phyloP scores from a whole-genome alignment of 1,140 invertebrate species.

The Temnothorax longispinosus region DNA sequence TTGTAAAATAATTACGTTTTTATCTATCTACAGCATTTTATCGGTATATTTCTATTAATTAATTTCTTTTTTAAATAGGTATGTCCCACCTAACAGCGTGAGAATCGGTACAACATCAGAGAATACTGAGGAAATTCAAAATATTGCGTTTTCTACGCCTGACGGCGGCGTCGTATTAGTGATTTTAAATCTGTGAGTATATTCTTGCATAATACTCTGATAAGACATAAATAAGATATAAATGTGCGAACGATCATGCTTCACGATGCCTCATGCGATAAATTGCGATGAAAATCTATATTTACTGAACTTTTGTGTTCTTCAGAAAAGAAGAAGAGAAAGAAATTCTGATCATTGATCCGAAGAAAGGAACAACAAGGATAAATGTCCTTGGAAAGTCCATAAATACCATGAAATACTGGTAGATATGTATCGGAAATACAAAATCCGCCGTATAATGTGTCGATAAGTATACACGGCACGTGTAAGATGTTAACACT shows the following conservation, averaged over 20 bases:
- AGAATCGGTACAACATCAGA: slow-evolving; percentile 19
- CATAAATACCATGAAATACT: slow-evolving; percentile 46
- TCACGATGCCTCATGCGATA: not conserved
- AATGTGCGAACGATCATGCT: not conserved
- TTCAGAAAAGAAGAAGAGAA: slow-evolving; percentile 2
- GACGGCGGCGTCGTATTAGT: slow-evolving; percentile 1
- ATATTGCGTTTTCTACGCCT: slow-evolving; percentile 23
- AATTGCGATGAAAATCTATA: not conserved
- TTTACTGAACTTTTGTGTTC: not conserved
- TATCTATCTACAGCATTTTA: not conserved
- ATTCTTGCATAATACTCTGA: not conserved
- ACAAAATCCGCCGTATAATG: not conserved
- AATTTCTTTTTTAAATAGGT: slow-evolving; percentile 10
- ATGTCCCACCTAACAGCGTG: slow-evolving; percentile 15
- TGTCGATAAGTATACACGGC: not conserved
- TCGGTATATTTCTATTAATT: not conserved
- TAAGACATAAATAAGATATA: not conserved
- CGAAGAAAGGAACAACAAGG: slow-evolving; percentile 14
- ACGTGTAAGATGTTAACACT: not conserved
- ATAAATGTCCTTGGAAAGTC: slow-evolving; percentile 23
- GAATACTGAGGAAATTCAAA: not conserved
- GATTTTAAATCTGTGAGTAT: slow-evolving; percentile 43
- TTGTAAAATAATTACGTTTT: not conserved
- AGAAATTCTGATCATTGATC: slow-evolving; percentile 31
- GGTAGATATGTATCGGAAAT: slow-evolving; percentile 8